These are phyloP conservation scores for Enteromius unitaeniatus DNA, from an alignment of 2,797 vertebrate species.

Conservation along the genomic window DNA sequence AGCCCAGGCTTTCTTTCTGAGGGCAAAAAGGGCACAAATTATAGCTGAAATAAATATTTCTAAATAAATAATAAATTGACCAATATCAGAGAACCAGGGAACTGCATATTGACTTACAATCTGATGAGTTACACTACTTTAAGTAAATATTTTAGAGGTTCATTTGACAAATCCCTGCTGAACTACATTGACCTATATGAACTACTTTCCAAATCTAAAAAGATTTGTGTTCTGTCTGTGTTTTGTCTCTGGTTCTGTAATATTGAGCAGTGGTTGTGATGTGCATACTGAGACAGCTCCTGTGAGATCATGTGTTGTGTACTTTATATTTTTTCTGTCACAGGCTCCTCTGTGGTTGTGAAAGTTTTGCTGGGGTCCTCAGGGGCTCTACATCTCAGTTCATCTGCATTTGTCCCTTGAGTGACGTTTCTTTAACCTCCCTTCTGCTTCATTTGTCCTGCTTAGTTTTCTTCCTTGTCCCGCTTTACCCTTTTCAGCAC, in stretches of 20 bases:
- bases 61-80: neutral
- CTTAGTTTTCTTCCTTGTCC: neutral
- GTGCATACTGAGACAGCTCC: slow-evolving; percentile 8
- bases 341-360: slow-evolving; percentile 6
- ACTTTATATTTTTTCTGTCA: slow-evolving; percentile 41
- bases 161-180: neutral
- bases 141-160: neutral
- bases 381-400: slow-evolving; percentile 59
- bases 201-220: neutral
- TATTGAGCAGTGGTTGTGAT: slow-evolving; percentile 12
- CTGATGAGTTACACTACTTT: neutral
- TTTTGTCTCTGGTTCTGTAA: neutral
- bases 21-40: neutral
- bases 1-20: neutral
- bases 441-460: slow-evolving; percentile 14
- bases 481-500: neutral
- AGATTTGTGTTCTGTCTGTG: neutral
- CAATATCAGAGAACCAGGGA: neutral
- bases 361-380: slow-evolving; percentile 62
- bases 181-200: neutral
- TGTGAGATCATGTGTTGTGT: slow-evolving; percentile 16
- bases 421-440: slow-evolving; percentile 56
- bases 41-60: neutral
- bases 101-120: neutral
- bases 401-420: slow-evolving; percentile 65